Base-by-base conservation (phyloP, 1,140 invertebrate genomes). In the Cylas formicarius region DNA sequence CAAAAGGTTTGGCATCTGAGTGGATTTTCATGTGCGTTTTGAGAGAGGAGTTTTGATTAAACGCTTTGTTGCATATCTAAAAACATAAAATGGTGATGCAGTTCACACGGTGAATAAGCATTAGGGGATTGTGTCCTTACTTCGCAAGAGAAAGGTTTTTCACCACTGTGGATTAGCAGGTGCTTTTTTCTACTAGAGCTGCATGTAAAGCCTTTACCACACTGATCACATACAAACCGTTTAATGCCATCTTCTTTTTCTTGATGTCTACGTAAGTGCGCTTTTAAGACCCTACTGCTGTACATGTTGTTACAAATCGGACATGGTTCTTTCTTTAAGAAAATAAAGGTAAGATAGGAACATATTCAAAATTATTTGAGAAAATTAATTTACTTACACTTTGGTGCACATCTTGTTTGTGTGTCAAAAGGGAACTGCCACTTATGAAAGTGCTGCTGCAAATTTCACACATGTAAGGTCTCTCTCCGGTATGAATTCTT, bases 121-220 rank as follows among this genome's bases (percentile, higher is more conserved):
- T 32, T 32, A n/a, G n/a, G n/a, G n/a, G n/a, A n/a, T n/a, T n/a
- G n/a, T n/a, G n/a, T n/a, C n/a, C n/a, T 13, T 31, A 52, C 38
- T 17, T 53, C 41, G 45, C 55, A 57, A 21, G 32, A 34, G 32
- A 35, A 44, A 10, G 42, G 27, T 23, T 53, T 53, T 40, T 47
- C 44, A 2, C 54, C 54, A 24, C 48, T 50, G 22, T 56, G 54
- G 14, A 53, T 48, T n/a, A 39, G 28, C 48, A 53, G 42, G 22
- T 56, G 54, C 26, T 44, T 42, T 38, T 53, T 56, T 24, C 39
- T 36, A 21, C 51, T 48, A 8, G 42, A 48, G 20, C 36, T 36
- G 23, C 48, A 52, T 18, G 49, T 55, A 34, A 55, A 55, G 23
- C 22, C 33, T 36, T 46, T 55, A 14, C 33, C 43, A 33, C 50